These are phyloP conservation scores for Cosmia pyralina DNA, from an alignment of 2,888 invertebrate genomes.

Conservation along the genomic window DNA sequence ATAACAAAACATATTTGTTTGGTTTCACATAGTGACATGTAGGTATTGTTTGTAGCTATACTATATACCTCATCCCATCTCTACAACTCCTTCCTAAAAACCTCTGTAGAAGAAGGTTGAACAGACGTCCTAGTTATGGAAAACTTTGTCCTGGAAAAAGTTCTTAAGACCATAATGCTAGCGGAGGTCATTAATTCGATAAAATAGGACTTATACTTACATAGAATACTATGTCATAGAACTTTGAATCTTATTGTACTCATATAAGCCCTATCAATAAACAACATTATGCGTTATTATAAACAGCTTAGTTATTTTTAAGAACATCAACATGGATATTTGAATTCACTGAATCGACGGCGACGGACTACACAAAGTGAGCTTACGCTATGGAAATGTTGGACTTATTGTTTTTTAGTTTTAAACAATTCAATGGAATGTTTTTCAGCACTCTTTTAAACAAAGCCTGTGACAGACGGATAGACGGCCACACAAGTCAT, in stretches of 20 bases:
- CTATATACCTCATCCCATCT: background rate
- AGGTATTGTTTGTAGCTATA: background rate
- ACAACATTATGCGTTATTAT: background rate
- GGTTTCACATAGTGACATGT: background rate
- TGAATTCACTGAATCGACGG: background rate
- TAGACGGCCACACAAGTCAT: constrained; percentile 49
- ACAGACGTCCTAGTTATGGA: constrained; percentile 11
- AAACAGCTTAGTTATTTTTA: background rate
- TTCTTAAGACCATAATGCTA: constrained; percentile 3
- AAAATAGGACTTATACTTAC: background rate
- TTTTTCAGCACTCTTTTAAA: constrained; percentile 42
- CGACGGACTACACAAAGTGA: background rate
- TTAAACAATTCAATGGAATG: constrained; percentile 26
- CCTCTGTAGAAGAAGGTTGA: background rate
- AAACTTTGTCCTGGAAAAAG: constrained; percentile 23
- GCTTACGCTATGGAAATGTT: background rate
- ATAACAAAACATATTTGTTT: background rate
- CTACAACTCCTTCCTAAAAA: constrained; percentile 1
- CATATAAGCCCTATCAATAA: background rate
- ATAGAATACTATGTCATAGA: background rate
- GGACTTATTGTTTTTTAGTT: constrained; percentile 13
- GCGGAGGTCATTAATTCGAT: constrained; percentile 22
- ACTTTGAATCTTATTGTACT: background rate
- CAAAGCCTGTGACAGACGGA: constrained; percentile 52
- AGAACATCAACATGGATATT: background rate